Conservation (phyloP, 1,140 invertebrate species). For the Tribolium madens region DNA sequence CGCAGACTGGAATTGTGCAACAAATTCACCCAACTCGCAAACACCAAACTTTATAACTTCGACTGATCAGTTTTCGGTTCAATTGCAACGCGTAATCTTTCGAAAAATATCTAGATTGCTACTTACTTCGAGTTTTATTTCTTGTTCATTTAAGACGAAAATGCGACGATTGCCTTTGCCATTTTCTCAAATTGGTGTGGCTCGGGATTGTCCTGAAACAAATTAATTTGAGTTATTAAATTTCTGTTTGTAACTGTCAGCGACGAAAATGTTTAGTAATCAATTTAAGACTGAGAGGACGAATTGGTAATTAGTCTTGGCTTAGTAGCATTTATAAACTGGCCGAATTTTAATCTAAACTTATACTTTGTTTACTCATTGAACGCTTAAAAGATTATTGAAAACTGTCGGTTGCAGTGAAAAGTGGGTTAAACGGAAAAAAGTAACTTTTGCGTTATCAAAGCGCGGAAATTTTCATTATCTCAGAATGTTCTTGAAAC, state of each 20-base stretch:
- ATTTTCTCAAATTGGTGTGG: no score
- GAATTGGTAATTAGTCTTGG: neutral
- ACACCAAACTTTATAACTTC: neutral
- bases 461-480: slow-evolving; percentile 7
- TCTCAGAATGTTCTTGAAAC: slow-evolving; percentile 18
- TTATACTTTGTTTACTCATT: neutral
- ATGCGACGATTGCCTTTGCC: neutral
- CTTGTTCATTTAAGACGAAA: slow-evolving; percentile 8
- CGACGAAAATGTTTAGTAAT: neutral
- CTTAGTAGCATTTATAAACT: neutral
- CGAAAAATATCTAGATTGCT: neutral
- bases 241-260: slow-evolving; percentile 9
- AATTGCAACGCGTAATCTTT: no score
- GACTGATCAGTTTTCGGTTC: neutral
- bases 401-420: slow-evolving; percentile 24
- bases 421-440: slow-evolving; percentile 21
- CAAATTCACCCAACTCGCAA: neutral
- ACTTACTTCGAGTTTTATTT: slow-evolving; percentile 17
- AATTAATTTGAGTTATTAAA: slow-evolving; percentile 4
- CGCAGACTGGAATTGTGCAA: neutral
- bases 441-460: slow-evolving; percentile 9
- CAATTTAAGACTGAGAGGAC: neutral
- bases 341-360: slow-evolving; percentile 9
- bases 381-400: slow-evolving; percentile 5
- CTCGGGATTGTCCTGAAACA: neutral